Evolutionary conservation across 2,113 vertebrate genomes (phyloP).

Genomic region (Albula goreensis): DNA sequence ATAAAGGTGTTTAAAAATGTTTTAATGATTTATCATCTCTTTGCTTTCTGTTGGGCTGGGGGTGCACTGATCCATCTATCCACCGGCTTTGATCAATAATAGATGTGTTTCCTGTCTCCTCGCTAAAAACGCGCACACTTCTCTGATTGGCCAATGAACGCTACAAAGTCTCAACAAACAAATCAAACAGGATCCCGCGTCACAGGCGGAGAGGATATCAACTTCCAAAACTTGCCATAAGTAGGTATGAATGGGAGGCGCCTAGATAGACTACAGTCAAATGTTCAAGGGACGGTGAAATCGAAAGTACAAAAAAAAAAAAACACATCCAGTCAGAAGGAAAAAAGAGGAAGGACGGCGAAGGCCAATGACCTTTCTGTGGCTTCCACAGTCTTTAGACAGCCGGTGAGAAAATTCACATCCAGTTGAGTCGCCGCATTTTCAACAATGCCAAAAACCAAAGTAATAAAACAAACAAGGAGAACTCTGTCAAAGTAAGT

Average conservation of each 20-base stretch:
- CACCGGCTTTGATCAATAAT: neutral
- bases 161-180: neutral
- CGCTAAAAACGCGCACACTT: neutral
- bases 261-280: neutral
- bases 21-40: too few species aligned
- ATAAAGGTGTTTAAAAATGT: too few species aligned
- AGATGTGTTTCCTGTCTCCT: neutral
- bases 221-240: neutral
- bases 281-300: neutral
- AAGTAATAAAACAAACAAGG: slow-evolving; percentile 20
- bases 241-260: neutral
- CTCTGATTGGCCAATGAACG: neutral
- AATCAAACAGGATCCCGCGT: neutral
- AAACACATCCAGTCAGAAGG: neutral
- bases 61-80: neutral
- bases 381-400: neutral
- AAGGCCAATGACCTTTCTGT: neutral
- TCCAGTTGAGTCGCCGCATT: neutral
- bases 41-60: too few species aligned
- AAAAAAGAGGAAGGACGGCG: neutral
- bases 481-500: slow-evolving; percentile 15
- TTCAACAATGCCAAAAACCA: slow-evolving; percentile 25
- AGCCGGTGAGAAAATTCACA: neutral
- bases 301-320: slow-evolving; percentile 14
- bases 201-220: neutral